phyloP scores from a whole-genome alignment of 2,888 invertebrate species.

The Drosophila ustulata region DNA sequence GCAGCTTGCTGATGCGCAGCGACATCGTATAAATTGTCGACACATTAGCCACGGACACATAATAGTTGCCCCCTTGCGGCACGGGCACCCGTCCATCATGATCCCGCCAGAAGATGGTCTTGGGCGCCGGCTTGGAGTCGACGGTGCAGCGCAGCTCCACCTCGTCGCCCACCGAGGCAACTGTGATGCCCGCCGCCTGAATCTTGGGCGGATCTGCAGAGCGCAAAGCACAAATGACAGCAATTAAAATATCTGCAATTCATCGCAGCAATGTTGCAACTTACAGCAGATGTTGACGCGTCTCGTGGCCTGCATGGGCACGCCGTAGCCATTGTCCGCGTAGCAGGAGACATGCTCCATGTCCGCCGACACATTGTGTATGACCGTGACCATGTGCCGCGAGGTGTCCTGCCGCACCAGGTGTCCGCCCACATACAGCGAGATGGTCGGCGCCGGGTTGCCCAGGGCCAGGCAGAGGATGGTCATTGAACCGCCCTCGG shows the following conservation, averaged over 20 bases:
- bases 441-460: constrained; percentile 93
- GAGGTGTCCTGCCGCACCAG: constrained; percentile 93
- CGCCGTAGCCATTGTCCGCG: constrained; percentile 94
- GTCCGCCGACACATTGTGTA: constrained; percentile 93
- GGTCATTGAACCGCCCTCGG: constrained; percentile 94
- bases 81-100: constrained; percentile 90
- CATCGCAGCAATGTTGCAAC: constrained; percentile 81
- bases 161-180: constrained; percentile 91
- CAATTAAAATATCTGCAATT: neutral
- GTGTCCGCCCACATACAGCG: constrained; percentile 90
- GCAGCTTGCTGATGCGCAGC: constrained; percentile 90
- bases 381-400: constrained; percentile 94
- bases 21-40: constrained; percentile 91
- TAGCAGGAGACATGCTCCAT: constrained; percentile 95
- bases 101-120: constrained; percentile 93
- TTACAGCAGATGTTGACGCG: constrained; percentile 93
- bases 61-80: constrained; percentile 91
- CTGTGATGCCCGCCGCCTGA: constrained; percentile 91
- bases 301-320: constrained; percentile 93
- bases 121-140: constrained; percentile 92
- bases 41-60: constrained; percentile 88
- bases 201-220: constrained; percentile 90
- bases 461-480: constrained; percentile 94
- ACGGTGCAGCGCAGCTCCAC: constrained; percentile 92
- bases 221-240: neutral